Conservation (phyloP, 1,140 invertebrate species). For the Magallana angulata region DNA sequence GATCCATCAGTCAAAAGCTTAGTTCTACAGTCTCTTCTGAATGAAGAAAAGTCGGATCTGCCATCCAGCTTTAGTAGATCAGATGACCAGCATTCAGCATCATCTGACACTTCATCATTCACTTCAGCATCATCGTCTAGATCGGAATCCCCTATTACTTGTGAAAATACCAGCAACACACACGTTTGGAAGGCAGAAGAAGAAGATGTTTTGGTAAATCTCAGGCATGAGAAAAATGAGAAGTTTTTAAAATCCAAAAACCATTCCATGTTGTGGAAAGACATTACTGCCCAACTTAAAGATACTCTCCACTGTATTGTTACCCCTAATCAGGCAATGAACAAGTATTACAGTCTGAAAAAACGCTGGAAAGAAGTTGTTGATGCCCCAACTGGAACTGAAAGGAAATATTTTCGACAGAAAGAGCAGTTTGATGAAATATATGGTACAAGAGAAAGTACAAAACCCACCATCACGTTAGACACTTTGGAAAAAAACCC, state of each 20-base stretch:
- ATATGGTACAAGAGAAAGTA: constrained; percentile 41
- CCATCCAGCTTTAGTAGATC: too few relatives aligned
- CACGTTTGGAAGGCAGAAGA: constrained; percentile 33
- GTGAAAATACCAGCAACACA: background rate
- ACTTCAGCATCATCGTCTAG: too few relatives aligned
- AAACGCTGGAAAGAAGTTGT: constrained; percentile 38
- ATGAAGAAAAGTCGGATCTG: too few relatives aligned
- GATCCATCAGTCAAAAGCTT: too few relatives aligned
- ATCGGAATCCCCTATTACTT: too few relatives aligned
- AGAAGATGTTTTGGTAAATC: background rate
- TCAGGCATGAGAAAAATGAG: constrained; percentile 15
- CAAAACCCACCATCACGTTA: constrained; percentile 9
- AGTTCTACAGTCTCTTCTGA: too few relatives aligned
- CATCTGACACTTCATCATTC: too few relatives aligned
- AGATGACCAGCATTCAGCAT: too few relatives aligned
- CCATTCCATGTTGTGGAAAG: constrained; percentile 25
- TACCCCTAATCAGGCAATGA: background rate
- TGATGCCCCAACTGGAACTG: constrained; percentile 41
- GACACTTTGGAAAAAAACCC: background rate
- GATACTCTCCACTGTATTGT: background rate
- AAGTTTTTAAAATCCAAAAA: background rate
- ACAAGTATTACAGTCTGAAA: constrained; percentile 45
- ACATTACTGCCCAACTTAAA: background rate
- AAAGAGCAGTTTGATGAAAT: constrained; percentile 44
- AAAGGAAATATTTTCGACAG: constrained; percentile 46